Base-by-base conservation (phyloP, 2,888 invertebrate genomes). In the Drosophila siamana region DNA sequence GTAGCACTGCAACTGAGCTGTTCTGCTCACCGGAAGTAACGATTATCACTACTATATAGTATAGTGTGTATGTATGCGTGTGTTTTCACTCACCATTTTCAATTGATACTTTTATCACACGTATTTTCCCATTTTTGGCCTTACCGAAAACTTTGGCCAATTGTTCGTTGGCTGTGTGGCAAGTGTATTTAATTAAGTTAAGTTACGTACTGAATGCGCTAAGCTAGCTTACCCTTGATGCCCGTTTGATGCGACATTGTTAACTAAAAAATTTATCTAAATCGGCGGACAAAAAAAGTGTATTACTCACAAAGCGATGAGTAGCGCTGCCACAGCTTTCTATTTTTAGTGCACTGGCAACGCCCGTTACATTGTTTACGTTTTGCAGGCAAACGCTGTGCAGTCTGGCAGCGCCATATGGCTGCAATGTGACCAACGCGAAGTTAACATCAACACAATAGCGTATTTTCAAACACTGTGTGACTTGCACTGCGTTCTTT, bases 171-270 rank as follows among this genome's bases (percentile, higher is more conserved):
- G 97, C 98, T 98, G 92, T 55, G 7, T 1, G 15, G 7, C 30
- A 2, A 26, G 2, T 26, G 8, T 2, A 28, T 15, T 44, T 9
- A 28, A 46, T 36, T 40, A 19, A 60, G 13, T 11, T 19, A 11
- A 13, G 13, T 22, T 11, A 1, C 2, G 9, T 3, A 65, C 0
- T 4, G 43, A 0, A 38, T 11, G 11, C 9, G 0, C 0, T 52
- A 48, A n/a, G 3, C 4, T 19, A n/a, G 7, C 72, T 68, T 93
- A 97, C 97, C 96, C 95, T 95, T 96, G 80, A 97, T 97, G 91
- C 97, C 97, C 13, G 97, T 97, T 94, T 97, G 97, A 91, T 97
- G 97, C 90, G 97, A 97, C 97, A 97, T 97, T 50, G 19, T 61
- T 50, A 56, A 61, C 43, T 57, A 38, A 55, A 30, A 33, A 74